These are phyloP conservation scores for Anoncus sp. DNA, from an alignment of 2,888 invertebrate species.

Conservation along the genomic window DNA sequence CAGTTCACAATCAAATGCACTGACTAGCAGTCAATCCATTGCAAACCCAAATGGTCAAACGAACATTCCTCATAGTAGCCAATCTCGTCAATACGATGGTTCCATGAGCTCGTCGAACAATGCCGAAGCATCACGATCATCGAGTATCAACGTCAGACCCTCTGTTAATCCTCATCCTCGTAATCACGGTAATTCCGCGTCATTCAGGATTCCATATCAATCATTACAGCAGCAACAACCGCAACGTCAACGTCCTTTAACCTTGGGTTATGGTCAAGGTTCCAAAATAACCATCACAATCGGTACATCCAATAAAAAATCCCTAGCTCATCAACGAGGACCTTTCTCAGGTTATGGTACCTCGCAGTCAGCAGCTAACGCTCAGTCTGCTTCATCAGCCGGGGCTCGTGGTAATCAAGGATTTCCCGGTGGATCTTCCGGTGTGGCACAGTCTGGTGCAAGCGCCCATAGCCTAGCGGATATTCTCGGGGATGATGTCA, in stretches of 20 bases:
- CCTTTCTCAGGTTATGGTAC: slow-evolving; percentile 47
- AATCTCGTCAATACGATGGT: slow-evolving; percentile 16
- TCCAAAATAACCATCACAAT: slow-evolving; percentile 52
- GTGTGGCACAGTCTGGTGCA: slow-evolving; percentile 35
- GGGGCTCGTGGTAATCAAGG: slow-evolving; percentile 31
- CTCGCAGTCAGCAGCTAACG: slow-evolving; percentile 36
- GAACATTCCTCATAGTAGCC: not conserved
- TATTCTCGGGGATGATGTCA: slow-evolving; percentile 28
- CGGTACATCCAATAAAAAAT: slow-evolving; percentile 40
- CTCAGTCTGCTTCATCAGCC: slow-evolving; percentile 21
- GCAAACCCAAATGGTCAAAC: slow-evolving; percentile 38
- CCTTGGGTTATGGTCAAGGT: slow-evolving; percentile 9
- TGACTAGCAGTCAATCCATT: slow-evolving; percentile 44
- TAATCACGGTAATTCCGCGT: not conserved
- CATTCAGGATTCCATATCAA: slow-evolving; percentile 26
- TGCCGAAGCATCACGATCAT: not conserved
- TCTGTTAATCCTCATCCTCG: not conserved
- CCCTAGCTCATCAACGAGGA: slow-evolving; percentile 46
- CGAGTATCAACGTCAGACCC: not conserved
- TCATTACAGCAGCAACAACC: slow-evolving; percentile 18
- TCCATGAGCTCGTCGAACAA: not conserved
- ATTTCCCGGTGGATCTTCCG: slow-evolving; percentile 5
- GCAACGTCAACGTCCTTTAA: slow-evolving; percentile 18
- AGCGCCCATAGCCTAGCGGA: slow-evolving; percentile 30
- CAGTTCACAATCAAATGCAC: slow-evolving; percentile 47